Conservation (phyloP, 2,888 invertebrate genomes). For the Nomada goodeniana region DNA sequence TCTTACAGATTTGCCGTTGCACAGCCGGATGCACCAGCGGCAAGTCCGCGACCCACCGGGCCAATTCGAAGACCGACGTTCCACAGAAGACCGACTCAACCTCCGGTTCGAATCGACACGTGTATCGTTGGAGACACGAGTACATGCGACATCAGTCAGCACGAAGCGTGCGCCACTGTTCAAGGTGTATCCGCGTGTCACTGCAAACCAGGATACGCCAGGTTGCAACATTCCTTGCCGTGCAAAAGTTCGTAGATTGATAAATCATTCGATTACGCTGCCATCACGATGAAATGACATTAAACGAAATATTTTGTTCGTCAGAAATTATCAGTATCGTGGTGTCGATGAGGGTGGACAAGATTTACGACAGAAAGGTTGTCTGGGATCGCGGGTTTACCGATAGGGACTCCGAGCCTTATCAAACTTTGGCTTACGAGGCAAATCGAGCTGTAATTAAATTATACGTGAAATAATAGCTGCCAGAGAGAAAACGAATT, state of each 20-base stretch:
- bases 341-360: slow-evolving; percentile 92
- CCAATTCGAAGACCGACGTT: slow-evolving; percentile 85
- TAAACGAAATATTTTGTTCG: slow-evolving; percentile 27
- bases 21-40: slow-evolving; percentile 86
- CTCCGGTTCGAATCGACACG: slow-evolving; percentile 94
- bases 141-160: slow-evolving; percentile 94
- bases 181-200: slow-evolving; percentile 94
- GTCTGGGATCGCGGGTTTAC: slow-evolving; percentile 91
- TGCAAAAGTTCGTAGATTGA: slow-evolving; percentile 77
- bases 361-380: slow-evolving; percentile 91
- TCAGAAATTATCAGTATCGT: slow-evolving; percentile 90
- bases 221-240: slow-evolving; percentile 80
- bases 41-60: slow-evolving; percentile 80
- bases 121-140: slow-evolving; percentile 97
- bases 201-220: slow-evolving; percentile 89
- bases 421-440: slow-evolving; percentile 93
- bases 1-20: slow-evolving; percentile 87
- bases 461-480: background rate
- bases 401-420: slow-evolving; percentile 92
- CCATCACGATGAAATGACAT: background rate
- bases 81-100: slow-evolving; percentile 88
- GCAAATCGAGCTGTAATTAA: slow-evolving; percentile 93
- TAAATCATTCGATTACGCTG: no score
- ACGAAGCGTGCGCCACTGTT: slow-evolving; percentile 93
- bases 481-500: background rate